Evolutionary conservation across 2,797 vertebrate genomes (phyloP).

Genomic region (Sebastes kiyomatsui): DNA sequence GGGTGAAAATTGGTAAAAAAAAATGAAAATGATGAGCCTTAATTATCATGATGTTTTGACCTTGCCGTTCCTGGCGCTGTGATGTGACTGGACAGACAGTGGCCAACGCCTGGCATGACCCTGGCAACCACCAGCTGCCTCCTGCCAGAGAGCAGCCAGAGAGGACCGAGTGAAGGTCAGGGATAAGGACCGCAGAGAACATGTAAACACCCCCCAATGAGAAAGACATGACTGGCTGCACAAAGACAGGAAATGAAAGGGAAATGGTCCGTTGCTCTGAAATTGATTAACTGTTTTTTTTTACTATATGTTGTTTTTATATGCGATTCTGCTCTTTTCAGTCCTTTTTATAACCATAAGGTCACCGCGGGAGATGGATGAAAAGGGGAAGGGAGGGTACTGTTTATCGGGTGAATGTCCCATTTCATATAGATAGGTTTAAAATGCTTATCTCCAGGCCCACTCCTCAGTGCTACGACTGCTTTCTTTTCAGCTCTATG

Average conservation of each 20-base stretch:
- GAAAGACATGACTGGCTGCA: slow-evolving; percentile 26
- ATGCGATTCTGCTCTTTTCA: not conserved
- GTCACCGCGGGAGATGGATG: not conserved
- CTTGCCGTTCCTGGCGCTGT: slow-evolving; percentile 63
- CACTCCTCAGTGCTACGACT: slow-evolving; percentile 55
- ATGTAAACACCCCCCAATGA: slow-evolving; percentile 45
- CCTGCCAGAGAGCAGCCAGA: slow-evolving; percentile 62
- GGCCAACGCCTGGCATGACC: slow-evolving; percentile 75
- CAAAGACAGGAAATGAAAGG: slow-evolving; percentile 5
- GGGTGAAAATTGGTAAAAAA: not conserved
- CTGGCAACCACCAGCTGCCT: slow-evolving; percentile 74
- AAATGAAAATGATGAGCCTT: not conserved
- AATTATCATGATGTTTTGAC: slow-evolving; percentile 54
- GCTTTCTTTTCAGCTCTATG: slow-evolving; percentile 41
- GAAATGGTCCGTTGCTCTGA: not conserved
- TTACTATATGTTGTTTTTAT: not conserved
- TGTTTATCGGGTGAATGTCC: slow-evolving; percentile 45
- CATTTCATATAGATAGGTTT: slow-evolving; percentile 51
- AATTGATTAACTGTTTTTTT: not conserved
- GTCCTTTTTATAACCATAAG: not conserved
- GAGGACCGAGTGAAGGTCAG: slow-evolving; percentile 72
- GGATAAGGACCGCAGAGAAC: slow-evolving; percentile 52
- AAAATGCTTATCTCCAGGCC: slow-evolving; percentile 77
- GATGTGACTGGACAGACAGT: slow-evolving; percentile 61
- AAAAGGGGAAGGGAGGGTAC: not conserved